Evolutionary conservation across 2,888 invertebrate species (phyloP).

Genomic region (Oasisia sp.): DNA sequence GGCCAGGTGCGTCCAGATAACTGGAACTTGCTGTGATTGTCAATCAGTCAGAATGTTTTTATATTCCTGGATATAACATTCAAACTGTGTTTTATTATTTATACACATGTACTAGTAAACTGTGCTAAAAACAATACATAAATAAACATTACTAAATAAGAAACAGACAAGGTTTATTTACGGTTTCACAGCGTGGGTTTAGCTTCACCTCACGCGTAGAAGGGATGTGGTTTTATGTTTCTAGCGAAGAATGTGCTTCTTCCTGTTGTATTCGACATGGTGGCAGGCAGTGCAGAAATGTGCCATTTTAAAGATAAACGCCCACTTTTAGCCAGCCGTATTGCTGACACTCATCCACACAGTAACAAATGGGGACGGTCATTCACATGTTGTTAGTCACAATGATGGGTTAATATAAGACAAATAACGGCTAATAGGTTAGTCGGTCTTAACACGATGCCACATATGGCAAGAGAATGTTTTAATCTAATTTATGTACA

Average conservation of each 20-base stretch:
- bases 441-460: not conserved
- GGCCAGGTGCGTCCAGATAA: no score
- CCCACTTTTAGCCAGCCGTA: not conserved
- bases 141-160: no score
- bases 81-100: no score
- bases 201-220: not conserved
- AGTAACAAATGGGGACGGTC: not conserved
- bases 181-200: not conserved
- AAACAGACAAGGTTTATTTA: not conserved
- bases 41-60: no score
- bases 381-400: not conserved
- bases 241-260: not conserved
- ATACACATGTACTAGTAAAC: no score
- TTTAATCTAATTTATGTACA: slow-evolving; percentile 5
- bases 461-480: not conserved
- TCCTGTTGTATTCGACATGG: not conserved
- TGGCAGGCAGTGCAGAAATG: not conserved
- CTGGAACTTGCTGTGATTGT: no score
- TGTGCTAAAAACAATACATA: no score
- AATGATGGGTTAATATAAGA: not conserved
- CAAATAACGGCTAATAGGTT: not conserved
- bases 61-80: no score
- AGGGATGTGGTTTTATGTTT: not conserved
- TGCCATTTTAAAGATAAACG: not conserved
- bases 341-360: not conserved